phyloP scores from a whole-genome alignment of 2,888 invertebrate species.

The Neoscelio sp. region DNA sequence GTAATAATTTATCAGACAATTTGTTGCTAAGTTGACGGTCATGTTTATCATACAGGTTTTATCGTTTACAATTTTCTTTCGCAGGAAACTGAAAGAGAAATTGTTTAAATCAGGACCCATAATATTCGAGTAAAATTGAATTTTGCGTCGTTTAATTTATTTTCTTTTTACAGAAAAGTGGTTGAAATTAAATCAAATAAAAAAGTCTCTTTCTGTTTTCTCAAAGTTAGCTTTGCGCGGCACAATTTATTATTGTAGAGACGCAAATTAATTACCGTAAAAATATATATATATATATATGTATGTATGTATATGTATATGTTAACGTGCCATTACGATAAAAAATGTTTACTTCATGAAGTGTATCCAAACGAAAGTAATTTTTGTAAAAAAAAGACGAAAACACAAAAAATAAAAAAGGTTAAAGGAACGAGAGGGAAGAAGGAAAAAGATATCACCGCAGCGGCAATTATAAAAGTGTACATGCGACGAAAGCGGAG shows the following conservation, averaged over 20 bases:
- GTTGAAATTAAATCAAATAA: no score
- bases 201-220: constrained; percentile 23
- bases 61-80: neutral
- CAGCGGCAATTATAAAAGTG: constrained; percentile 29
- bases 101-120: neutral
- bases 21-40: no score
- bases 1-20: neutral
- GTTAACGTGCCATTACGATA: constrained; percentile 24
- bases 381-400: constrained; percentile 43
- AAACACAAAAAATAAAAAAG: neutral
- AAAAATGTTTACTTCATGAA: constrained; percentile 23
- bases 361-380: constrained; percentile 55
- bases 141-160: no score
- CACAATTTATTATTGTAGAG: neutral
- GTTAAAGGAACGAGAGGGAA: neutral
- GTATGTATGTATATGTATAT: constrained; percentile 22
- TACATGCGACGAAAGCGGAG: constrained; percentile 32
- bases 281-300: neutral
- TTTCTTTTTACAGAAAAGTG: no score
- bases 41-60: no score
- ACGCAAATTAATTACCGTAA: constrained; percentile 17
- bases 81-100: constrained; percentile 19
- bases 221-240: neutral
- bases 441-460: constrained; percentile 4
- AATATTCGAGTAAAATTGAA: no score